phyloP scores from a whole-genome alignment of 2,888 invertebrate species.

The Yponomeuta sedellus region DNA sequence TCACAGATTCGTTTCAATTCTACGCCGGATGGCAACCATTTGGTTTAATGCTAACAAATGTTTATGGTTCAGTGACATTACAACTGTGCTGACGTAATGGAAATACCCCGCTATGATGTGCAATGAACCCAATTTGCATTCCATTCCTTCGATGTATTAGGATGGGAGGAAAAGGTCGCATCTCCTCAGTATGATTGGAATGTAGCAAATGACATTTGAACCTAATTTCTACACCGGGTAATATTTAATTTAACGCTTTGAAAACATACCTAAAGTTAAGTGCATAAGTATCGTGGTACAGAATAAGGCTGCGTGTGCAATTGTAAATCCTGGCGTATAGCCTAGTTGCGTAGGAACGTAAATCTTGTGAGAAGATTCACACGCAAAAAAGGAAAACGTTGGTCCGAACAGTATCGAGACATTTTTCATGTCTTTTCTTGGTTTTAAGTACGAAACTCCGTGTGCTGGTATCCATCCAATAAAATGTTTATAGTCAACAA shows the following conservation, averaged over 20 bases:
- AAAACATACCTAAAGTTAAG: background rate
- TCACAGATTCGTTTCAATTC: slow-evolving; percentile 9
- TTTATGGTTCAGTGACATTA: background rate
- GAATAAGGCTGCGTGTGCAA: background rate
- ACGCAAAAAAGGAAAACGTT: background rate
- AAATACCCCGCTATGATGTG: background rate
- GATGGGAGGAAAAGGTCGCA: background rate
- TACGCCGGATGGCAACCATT: background rate
- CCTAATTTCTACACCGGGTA: background rate
- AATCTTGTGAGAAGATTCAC: background rate
- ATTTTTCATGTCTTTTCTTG: background rate
- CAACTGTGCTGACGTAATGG: background rate
- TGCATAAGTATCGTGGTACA: background rate
- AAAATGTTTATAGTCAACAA: slow-evolving; percentile 24
- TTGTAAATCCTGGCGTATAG: background rate
- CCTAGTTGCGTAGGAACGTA: background rate
- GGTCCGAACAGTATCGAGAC: background rate
- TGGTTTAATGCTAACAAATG: background rate
- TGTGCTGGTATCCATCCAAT: background rate
- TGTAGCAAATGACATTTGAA: background rate
- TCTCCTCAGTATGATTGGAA: background rate
- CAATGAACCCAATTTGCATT: background rate
- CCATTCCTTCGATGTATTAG: background rate
- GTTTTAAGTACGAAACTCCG: slow-evolving; percentile 1
- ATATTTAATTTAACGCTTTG: background rate